phyloP scores from a whole-genome alignment of 2,888 invertebrate genomes.

The Tolmerus cingulatus region DNA sequence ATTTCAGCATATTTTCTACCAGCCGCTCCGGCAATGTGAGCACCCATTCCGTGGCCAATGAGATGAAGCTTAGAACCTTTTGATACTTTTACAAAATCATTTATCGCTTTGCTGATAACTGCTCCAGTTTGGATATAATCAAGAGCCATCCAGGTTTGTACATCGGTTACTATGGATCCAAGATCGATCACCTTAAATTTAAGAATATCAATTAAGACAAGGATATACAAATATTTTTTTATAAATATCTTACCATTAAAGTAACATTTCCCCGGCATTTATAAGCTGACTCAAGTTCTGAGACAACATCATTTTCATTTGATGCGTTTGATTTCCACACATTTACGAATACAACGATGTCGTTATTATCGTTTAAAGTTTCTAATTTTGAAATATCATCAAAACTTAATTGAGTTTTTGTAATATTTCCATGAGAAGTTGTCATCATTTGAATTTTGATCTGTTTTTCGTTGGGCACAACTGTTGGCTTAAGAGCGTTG shows the following conservation, averaged over 20 bases:
- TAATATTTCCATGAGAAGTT: not conserved
- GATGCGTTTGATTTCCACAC: not conserved
- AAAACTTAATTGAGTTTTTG: not conserved
- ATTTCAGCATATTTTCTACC: constrained; percentile 56
- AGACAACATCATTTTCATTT: not conserved
- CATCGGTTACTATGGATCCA: not conserved
- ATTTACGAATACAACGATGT: not conserved
- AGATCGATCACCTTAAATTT: constrained; percentile 22
- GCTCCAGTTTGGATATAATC: constrained; percentile 6
- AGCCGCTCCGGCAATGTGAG: constrained; percentile 59
- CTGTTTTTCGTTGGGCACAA: not conserved
- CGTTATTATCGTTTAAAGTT: not conserved
- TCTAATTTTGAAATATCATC: not conserved
- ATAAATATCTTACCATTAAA: constrained; percentile 45
- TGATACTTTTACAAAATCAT: constrained; percentile 48
- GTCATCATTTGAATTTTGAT: not conserved
- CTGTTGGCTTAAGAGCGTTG: not conserved
- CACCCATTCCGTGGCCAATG: constrained; percentile 57
- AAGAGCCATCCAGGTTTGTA: constrained; percentile 1
- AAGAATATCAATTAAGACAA: not conserved
- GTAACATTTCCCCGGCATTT: constrained; percentile 42
- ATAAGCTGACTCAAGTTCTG: constrained; percentile 32
- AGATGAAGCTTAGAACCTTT: constrained; percentile 56
- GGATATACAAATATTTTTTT: not conserved
- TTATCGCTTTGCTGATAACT: constrained; percentile 19